Evolutionary conservation across 2,113 vertebrate genomes (phyloP), one percentile per base, ranked within the genome.

Genomic region (Tupaia tana): DNA sequence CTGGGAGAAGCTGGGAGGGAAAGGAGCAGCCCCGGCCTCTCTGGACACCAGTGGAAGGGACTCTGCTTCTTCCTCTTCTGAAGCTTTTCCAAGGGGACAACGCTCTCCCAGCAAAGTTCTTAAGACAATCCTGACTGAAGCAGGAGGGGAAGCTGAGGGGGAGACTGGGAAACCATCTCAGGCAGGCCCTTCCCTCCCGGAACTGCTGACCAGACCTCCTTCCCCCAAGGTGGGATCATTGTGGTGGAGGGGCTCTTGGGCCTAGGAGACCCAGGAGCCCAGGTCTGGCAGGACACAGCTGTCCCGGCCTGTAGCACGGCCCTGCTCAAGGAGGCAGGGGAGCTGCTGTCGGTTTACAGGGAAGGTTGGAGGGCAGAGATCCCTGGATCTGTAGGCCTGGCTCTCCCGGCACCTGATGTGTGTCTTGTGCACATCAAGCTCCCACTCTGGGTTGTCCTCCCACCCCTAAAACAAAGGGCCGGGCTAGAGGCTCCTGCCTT

Each of bases 31-130:
- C 64, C 27, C 1, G 6, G 78, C 13, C 54, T 75, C 71, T 83
- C 75, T 80, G 34, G 61, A 43, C 20, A 80, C 31, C 13, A 14
- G 10, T 75, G 61, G 15, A 52, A n/a, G 0, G 18, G 63, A 20
- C 63, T 6, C 63, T 12, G 59, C 59, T 69, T 52, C 56, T n/a
- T 80, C 64, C 56, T 29, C n/a, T 34, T 18, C 69, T 92, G 92
- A 85, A 95, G 86, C 69, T 59, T 82, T 91, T 56, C 80, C 84
- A 78, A 31, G 69, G 63, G 82, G 52, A 88, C 69, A 29, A 34
- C 87, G 29, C 6, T 79, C 67, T 29, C 58, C 31, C 3, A 11
- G 75, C 27, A 56, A 83, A 56, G 43, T 10, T 75, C 12, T 0
- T 20, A 52, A 82, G 83, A 66, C 27, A 19, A 61, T 74, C 73